These are phyloP conservation scores for Poeciliopsis retropinna DNA, from an alignment of 2,113 vertebrate genomes.

Conservation along the genomic window DNA sequence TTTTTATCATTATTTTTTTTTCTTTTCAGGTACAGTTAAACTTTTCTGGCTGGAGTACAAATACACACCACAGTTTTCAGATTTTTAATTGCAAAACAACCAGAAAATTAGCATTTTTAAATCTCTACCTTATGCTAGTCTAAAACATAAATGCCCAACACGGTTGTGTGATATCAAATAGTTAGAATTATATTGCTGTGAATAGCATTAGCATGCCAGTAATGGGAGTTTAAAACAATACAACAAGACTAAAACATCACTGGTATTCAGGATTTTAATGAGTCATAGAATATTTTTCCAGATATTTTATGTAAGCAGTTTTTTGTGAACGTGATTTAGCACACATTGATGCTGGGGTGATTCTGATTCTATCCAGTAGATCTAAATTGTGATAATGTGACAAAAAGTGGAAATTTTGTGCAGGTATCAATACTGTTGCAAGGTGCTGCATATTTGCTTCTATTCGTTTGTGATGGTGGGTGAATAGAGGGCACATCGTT, in stretches of 20 bases:
- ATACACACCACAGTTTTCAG: too few relatives aligned
- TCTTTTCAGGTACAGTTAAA: neutral
- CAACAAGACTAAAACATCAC: neutral
- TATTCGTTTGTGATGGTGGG: constrained; percentile 11
- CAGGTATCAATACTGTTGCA: neutral
- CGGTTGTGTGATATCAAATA: too few relatives aligned
- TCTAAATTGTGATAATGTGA: neutral
- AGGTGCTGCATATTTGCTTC: neutral
- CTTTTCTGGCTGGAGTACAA: neutral
- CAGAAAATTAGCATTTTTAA: neutral
- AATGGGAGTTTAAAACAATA: neutral
- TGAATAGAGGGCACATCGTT: constrained; percentile 50
- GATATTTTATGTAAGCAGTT: neutral
- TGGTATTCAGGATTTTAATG: neutral
- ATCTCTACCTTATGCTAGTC: neutral
- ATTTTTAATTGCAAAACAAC: too few relatives aligned
- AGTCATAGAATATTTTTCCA: neutral
- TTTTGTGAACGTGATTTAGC: neutral
- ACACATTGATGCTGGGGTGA: neutral
- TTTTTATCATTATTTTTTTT: neutral
- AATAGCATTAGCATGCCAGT: neutral
- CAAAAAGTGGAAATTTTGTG: neutral
- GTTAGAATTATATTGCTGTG: neutral
- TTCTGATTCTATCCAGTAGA: neutral
- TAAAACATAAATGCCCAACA: too few relatives aligned